A percentile compares a stretch with the other conserved stretches of the same genome.
These are phyloP conservation scores for Heliconius melpomene DNA, from an alignment of 1,140 invertebrate species.

Conservation along the genomic window DNA sequence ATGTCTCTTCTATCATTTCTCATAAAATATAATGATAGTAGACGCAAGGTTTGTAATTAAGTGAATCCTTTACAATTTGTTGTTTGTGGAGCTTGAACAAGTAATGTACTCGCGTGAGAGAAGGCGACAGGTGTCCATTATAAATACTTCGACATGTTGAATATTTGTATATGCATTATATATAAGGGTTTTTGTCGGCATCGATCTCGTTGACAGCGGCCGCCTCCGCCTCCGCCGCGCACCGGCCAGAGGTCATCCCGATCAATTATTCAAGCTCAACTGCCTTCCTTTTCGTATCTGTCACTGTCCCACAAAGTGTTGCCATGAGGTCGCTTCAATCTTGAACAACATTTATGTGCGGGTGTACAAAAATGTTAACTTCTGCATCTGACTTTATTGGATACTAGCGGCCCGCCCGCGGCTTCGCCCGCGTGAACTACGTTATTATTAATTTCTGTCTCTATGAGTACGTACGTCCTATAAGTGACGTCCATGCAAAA, in stretches of 20 bases:
- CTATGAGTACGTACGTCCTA: no score
- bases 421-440: no score
- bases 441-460: no score
- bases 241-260: slow-evolving; percentile 3
- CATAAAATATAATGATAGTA: neutral
- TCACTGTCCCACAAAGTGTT: neutral
- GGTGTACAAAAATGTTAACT: no score
- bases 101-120: neutral
- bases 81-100: neutral
- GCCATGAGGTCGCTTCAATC: neutral
- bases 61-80: neutral
- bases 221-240: neutral
- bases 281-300: neutral
- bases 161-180: slow-evolving; percentile 16
- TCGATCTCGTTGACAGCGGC: slow-evolving; percentile 18
- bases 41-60: neutral
- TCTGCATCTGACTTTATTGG: neutral
- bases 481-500: no score
- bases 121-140: neutral
- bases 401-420: no score
- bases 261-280: slow-evolving; percentile 15
- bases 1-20: neutral
- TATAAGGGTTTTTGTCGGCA: slow-evolving; percentile 16
- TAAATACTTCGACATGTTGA: neutral
- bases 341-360: no score